Evolutionary conservation across 2,113 vertebrate genomes (phyloP).

Genomic region (Romanogobio albipinnatus): DNA sequence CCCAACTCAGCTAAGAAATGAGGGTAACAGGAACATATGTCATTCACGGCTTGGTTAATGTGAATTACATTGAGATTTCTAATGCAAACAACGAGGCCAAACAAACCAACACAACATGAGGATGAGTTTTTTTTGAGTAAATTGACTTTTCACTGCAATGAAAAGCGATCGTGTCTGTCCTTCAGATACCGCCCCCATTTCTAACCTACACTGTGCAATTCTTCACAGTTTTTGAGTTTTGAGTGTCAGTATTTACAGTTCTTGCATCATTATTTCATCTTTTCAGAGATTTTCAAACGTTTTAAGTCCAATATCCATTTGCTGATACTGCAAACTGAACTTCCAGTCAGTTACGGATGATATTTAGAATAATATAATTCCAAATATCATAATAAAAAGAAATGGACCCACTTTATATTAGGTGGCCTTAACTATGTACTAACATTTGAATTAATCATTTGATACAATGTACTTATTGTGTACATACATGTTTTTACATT

Average conservation of each 20-base stretch:
- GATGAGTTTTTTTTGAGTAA: background rate
- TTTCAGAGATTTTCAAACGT: background rate
- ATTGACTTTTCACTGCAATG: background rate
- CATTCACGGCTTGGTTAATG: constrained; percentile 15
- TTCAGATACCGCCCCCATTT: constrained; percentile 21
- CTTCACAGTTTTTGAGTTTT: background rate
- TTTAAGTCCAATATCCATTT: background rate
- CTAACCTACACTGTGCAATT: constrained; percentile 28
- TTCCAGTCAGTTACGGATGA: background rate
- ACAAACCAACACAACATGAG: background rate
- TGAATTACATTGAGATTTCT: background rate
- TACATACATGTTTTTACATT: no score
- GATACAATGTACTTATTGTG: no score
- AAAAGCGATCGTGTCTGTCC: background rate
- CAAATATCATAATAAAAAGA: no score
- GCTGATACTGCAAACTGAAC: background rate
- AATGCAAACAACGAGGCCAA: background rate
- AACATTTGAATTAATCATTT: no score
- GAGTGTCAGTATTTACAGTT: constrained; percentile 1
- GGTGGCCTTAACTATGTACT: no score
- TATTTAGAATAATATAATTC: background rate
- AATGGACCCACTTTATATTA: no score
- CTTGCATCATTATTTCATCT: constrained; percentile 24
- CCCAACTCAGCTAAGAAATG: constrained; percentile 7
- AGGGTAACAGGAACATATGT: constrained; percentile 34